A percentile compares a stretch with the other conserved stretches of the same genome.
phyloP scores from a whole-genome alignment of 2,888 invertebrate species.

The Phrixothrix hirtus region DNA sequence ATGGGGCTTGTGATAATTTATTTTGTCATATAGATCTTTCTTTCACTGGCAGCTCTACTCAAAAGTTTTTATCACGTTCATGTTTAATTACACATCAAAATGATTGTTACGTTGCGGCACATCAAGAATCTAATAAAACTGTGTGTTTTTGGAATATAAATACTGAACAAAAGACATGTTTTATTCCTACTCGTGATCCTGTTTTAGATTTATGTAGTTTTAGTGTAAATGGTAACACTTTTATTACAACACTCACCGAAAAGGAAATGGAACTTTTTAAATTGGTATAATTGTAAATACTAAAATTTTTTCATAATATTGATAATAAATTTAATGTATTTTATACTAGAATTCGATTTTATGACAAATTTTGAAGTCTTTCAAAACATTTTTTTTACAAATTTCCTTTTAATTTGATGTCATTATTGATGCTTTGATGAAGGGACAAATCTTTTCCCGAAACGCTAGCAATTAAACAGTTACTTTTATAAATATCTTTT shows the following conservation, averaged over 20 bases:
- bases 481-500: too few species aligned
- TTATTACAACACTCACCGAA: conserved; percentile 69
- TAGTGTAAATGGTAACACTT: conserved; percentile 58
- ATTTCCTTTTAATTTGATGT: too few species aligned
- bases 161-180: conserved; percentile 59
- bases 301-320: too few species aligned
- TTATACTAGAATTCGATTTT: too few species aligned
- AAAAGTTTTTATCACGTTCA: conserved; percentile 69
- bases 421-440: too few species aligned
- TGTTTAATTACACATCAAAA: conserved; percentile 63
- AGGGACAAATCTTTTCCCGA: too few species aligned
- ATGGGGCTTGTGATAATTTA: conserved; percentile 56
- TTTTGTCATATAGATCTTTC: conserved; percentile 63
- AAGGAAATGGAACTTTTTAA: conserved; percentile 69
- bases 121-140: conserved; percentile 72
- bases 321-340: too few species aligned
- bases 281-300: conserved; percentile 24
- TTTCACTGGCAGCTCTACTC: conserved; percentile 69
- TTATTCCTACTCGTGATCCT: conserved; percentile 66
- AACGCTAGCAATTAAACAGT: too few species aligned
- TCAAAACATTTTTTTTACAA: too few species aligned
- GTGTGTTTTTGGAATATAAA: conserved; percentile 68
- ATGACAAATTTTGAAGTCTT: too few species aligned
- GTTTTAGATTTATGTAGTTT: conserved; percentile 71
- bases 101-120: conserved; percentile 70